Percentiles rank a stretch among this genome's conserved stretches.
phyloP scores from a whole-genome alignment of 2,113 vertebrate genomes.

The Rutilus rutilus region DNA sequence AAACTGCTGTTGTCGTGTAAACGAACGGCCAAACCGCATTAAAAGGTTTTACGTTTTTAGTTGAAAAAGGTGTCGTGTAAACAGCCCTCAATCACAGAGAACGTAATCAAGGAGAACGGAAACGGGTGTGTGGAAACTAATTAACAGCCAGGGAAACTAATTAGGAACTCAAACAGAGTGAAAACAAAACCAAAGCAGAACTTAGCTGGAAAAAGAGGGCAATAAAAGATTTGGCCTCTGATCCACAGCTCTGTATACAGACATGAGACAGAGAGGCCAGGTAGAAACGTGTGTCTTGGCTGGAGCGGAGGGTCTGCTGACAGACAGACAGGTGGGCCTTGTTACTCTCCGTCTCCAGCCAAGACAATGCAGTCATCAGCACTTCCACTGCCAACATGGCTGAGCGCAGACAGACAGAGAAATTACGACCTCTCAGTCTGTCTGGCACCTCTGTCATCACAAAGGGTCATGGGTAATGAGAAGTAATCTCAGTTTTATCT shows the following conservation, averaged over 20 bases:
- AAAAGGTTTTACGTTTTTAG: too few species aligned
- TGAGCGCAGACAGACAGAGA: background rate
- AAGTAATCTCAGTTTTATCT: constrained; percentile 19
- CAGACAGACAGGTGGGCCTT: constrained; percentile 38
- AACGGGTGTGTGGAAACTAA: too few species aligned
- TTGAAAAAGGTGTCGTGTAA: too few species aligned
- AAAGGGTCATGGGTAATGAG: constrained; percentile 32
- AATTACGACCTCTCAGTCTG: constrained; percentile 22
- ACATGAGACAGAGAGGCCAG: background rate
- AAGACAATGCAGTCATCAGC: constrained; percentile 55
- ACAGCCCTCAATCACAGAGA: too few species aligned
- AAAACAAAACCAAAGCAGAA: too few species aligned
- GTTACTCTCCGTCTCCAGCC: constrained; percentile 28
- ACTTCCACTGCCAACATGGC: constrained; percentile 40
- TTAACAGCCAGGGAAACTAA: too few species aligned
- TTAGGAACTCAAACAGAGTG: too few species aligned
- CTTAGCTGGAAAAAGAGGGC: background rate
- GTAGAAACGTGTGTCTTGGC: constrained; percentile 21
- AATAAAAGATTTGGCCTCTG: background rate
- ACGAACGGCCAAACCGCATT: too few species aligned
- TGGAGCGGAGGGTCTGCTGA: constrained; percentile 25
- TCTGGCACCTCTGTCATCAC: constrained; percentile 30
- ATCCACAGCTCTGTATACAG: constrained; percentile 3
- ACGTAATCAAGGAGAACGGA: too few species aligned
- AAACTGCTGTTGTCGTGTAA: too few species aligned